Conservation (phyloP, 1,140 invertebrate genomes). For the Drosophila parvula region DNA sequence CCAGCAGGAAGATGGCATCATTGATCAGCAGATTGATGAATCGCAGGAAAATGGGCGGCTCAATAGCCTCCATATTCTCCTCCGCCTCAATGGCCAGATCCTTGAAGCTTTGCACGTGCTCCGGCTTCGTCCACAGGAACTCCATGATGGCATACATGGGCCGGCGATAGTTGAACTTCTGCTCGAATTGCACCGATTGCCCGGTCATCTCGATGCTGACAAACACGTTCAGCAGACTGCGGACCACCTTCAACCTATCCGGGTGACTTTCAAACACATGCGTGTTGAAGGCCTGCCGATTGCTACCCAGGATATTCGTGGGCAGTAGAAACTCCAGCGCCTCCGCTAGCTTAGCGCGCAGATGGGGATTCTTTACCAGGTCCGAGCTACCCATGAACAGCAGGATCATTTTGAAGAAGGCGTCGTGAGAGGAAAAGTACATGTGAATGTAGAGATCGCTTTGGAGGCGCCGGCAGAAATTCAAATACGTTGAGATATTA, state of each 20-base stretch:
- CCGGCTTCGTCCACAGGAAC: conserved; percentile 93
- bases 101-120: conserved; percentile 91
- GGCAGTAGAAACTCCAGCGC: conserved; percentile 93
- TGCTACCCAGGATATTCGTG: conserved; percentile 86
- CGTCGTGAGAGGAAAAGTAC: conserved; percentile 84
- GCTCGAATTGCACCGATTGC: conserved; percentile 97
- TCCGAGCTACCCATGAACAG: conserved; percentile 91
- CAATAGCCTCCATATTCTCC: conserved; percentile 94
- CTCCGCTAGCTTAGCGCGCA: conserved; percentile 95
- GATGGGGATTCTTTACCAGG: conserved; percentile 95
- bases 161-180: conserved; percentile 98
- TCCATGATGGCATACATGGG: conserved; percentile 98
- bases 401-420: conserved; percentile 90
- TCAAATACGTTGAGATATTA: conserved; percentile 92
- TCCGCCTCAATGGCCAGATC: conserved; percentile 92
- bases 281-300: conserved; percentile 87
- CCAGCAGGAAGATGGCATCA: conserved; percentile 95
- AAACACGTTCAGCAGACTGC: conserved; percentile 94
- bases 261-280: conserved; percentile 92
- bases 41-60: conserved; percentile 95
- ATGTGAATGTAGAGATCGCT: conserved; percentile 86
- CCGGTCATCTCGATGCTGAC: conserved; percentile 99
- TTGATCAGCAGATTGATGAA: conserved; percentile 98
- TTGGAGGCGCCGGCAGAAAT: conserved; percentile 88
- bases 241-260: conserved; percentile 88